These are phyloP conservation scores for Recurvirostra avosetta DNA, from an alignment of 2,113 vertebrate genomes.

Conservation along the genomic window DNA sequence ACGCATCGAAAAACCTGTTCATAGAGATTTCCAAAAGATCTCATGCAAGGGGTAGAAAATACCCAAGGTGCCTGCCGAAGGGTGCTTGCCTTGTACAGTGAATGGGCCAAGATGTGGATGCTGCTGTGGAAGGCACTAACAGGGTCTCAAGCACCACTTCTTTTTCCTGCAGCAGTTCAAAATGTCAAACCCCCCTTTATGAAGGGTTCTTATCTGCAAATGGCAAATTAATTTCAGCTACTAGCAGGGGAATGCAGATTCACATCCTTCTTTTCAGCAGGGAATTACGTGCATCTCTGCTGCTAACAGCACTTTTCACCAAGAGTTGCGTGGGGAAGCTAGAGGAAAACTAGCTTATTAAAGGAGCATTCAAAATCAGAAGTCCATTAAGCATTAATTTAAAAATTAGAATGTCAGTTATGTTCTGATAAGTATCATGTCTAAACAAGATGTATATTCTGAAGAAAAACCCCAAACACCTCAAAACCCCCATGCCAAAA, in stretches of 20 bases:
- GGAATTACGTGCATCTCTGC: not conserved
- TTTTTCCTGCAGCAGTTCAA: not conserved
- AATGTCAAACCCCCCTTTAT: not conserved
- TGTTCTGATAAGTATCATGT: not conserved
- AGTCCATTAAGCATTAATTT: not conserved
- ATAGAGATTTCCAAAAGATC: not conserved
- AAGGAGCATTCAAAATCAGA: not conserved
- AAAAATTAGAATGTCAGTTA: not conserved
- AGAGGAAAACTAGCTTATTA: not conserved
- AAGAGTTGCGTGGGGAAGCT: not conserved
- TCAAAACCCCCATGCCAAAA: fast-evolving
- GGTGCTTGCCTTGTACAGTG: not conserved
- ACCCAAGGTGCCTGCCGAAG: too few species aligned
- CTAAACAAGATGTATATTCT: not conserved
- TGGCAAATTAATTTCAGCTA: not conserved
- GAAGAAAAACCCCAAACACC: not conserved
- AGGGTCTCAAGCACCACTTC: not conserved
- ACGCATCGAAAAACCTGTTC: not conserved
- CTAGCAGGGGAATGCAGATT: not conserved
- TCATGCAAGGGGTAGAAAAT: not conserved
- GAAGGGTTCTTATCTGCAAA: not conserved
- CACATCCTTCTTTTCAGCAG: not conserved
- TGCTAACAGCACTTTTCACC: not conserved
- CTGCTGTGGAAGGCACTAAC: not conserved
- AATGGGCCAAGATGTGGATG: not conserved